Conservation (phyloP, 2,113 vertebrate species). For the Pelecanoides urinatrix region DNA sequence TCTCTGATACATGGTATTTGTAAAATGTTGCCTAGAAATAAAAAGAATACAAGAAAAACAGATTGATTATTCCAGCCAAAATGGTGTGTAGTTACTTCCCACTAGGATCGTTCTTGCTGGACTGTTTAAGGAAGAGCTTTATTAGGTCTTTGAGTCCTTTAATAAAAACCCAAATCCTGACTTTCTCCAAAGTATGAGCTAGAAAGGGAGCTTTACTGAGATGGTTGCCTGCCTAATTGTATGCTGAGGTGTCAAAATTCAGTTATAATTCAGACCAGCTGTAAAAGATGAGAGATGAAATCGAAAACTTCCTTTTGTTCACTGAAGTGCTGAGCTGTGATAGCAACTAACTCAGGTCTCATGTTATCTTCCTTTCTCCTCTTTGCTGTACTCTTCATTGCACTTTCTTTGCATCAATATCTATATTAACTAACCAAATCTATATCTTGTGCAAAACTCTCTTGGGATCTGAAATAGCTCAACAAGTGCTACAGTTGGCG, state of each 20-base stretch:
- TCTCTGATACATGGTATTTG: background rate
- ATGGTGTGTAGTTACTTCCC: background rate
- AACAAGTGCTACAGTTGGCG: background rate
- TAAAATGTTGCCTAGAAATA: background rate
- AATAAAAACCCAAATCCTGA: background rate
- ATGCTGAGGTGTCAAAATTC: background rate
- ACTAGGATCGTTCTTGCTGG: background rate
- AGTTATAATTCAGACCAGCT: background rate
- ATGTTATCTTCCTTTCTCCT: background rate
- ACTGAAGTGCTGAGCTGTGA: background rate
- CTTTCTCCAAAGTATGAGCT: background rate
- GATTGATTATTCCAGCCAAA: background rate
- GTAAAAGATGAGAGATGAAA: background rate
- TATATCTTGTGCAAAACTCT: background rate
- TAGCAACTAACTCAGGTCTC: background rate
- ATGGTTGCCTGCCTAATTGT: background rate
- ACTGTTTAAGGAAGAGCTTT: background rate
- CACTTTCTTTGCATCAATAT: background rate
- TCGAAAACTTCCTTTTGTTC: background rate
- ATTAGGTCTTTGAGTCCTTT: background rate
- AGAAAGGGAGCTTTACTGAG: background rate
- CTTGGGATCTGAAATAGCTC: background rate
- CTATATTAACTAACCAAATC: background rate
- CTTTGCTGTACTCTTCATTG: background rate
- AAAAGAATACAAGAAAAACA: background rate